A percentile compares a stretch with the other conserved stretches of the same genome.
Evolutionary conservation across 2,888 invertebrate genomes (phyloP).

Genomic region (Zaprionus bogoriensis): DNA sequence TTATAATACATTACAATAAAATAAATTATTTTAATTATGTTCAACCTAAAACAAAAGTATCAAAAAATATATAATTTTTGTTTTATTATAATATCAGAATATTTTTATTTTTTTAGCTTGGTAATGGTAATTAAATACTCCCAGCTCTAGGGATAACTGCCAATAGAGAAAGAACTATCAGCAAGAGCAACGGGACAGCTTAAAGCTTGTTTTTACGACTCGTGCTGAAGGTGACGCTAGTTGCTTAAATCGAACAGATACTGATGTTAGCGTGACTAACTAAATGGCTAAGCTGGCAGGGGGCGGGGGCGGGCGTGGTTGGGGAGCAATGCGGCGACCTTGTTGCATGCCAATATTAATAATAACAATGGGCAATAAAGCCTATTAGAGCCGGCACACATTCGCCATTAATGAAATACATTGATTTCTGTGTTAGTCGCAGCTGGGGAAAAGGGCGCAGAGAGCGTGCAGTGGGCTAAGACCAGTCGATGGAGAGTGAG

Average conservation of each 20-base stretch:
- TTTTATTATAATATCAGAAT: no score
- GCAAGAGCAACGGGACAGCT: neutral
- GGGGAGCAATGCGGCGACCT: slow-evolving; percentile 58
- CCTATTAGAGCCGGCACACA: slow-evolving; percentile 77
- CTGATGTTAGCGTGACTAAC: slow-evolving; percentile 40
- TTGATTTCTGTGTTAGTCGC: slow-evolving; percentile 69
- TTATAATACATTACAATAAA: no score
- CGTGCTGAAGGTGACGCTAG: slow-evolving; percentile 15
- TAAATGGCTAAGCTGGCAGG: slow-evolving; percentile 13
- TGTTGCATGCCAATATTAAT: slow-evolving; percentile 77
- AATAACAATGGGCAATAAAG: slow-evolving; percentile 78
- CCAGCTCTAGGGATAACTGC: no score
- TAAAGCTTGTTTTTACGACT: neutral
- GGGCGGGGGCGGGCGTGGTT: neutral
- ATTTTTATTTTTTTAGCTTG: no score
- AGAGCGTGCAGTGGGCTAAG: no score
- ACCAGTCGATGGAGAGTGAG: no score
- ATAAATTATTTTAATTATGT: no score
- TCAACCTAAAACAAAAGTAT: no score
- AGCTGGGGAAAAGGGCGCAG: no score
- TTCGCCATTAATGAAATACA: slow-evolving; percentile 77
- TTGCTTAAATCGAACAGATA: neutral
- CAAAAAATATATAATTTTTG: no score
- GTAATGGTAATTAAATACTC: no score
- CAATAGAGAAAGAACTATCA: no score